A percentile compares a stretch with the other conserved stretches of the same genome.
These are phyloP conservation scores for Chloroclysta siterata DNA, from an alignment of 2,888 invertebrate genomes.

Conservation along the genomic window DNA sequence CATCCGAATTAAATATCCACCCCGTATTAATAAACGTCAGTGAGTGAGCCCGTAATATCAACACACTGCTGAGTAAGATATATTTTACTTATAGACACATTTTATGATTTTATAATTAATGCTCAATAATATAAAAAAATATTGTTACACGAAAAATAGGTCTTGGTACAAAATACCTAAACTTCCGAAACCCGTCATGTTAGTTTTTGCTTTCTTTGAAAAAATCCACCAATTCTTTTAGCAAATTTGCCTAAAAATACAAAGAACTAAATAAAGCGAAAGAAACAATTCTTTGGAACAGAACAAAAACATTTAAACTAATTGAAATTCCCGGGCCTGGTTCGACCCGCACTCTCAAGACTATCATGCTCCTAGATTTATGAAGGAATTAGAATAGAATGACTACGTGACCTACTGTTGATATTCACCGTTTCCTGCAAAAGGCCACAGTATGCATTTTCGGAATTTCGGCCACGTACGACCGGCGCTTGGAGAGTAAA, in stretches of 20 bases:
- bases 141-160: no score
- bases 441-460: conserved; percentile 57
- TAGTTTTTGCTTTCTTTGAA: neutral
- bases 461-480: conserved; percentile 65
- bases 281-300: neutral
- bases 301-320: conserved; percentile 12
- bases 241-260: neutral
- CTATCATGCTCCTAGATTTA: conserved; percentile 53
- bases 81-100: no score
- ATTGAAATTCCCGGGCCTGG: conserved; percentile 42
- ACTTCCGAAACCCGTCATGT: neutral
- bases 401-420: conserved; percentile 56
- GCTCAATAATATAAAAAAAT: no score
- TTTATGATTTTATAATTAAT: no score
- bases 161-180: no score
- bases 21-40: no score
- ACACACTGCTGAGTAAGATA: no score
- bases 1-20: no score
- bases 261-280: neutral
- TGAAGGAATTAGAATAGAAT: conserved; percentile 69
- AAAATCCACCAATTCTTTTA: neutral
- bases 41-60: no score
- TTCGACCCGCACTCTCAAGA: conserved; percentile 46
- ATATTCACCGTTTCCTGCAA: conserved; percentile 56
- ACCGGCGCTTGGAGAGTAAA: conserved; percentile 62